These are phyloP conservation scores for Paracentrotus lividus DNA, from an alignment of 53 echinoderm and acorn worm genomes.

Conservation along the genomic window DNA sequence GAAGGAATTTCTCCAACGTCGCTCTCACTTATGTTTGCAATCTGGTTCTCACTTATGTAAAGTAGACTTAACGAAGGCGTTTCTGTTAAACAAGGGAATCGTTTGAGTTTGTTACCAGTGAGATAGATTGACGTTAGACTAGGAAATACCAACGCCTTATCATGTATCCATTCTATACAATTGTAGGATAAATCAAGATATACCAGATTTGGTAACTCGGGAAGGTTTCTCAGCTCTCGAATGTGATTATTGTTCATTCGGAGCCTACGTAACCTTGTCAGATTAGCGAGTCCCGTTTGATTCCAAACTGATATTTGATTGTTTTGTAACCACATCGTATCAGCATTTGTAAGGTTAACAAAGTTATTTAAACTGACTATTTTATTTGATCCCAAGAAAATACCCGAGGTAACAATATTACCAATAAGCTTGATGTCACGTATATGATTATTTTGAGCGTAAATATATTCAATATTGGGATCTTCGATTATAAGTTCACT, in stretches of 20 bases:
- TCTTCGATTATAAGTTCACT: background rate
- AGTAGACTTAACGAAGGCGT: background rate
- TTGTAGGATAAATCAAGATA: background rate
- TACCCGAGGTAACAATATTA: background rate
- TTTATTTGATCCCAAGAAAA: background rate
- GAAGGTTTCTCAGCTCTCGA: background rate
- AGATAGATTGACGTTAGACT: too few species aligned
- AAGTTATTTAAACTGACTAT: background rate
- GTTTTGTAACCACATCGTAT: background rate
- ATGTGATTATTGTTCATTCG: background rate
- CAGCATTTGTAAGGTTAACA: background rate
- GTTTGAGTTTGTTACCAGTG: too few species aligned
- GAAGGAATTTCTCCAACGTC: background rate
- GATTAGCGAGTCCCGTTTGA: background rate
- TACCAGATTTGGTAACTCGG: too few species aligned
- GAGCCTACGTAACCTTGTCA: background rate
- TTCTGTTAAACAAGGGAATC: background rate
- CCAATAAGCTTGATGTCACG: background rate
- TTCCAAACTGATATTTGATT: slow-evolving; percentile 23
- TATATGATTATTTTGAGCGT: background rate
- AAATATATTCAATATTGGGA: background rate
- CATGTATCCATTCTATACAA: background rate
- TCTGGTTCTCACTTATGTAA: too few species aligned
- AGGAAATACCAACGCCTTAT: background rate
- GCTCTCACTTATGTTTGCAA: too few species aligned